phyloP scores from a whole-genome alignment of 1,140 invertebrate genomes.

The Achatina immaculata region DNA sequence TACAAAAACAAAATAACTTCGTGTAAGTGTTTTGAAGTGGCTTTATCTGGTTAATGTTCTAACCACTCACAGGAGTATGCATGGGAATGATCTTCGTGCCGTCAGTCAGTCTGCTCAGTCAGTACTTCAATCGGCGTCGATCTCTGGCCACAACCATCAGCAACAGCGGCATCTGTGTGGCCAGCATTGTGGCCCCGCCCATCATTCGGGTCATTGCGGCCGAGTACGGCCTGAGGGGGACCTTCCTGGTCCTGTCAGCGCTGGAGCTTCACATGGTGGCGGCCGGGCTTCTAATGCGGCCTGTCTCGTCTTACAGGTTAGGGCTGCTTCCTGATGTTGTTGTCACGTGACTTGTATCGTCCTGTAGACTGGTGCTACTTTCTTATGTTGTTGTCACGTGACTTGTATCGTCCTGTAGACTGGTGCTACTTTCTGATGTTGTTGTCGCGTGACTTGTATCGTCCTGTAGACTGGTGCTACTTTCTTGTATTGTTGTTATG shows the following conservation, averaged over 20 bases:
- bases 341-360: no score
- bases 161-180: conserved; percentile 1
- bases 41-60: no score
- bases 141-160: background rate
- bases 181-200: conserved; percentile 15
- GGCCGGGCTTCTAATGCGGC: conserved; percentile 6
- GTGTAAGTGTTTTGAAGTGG: no score
- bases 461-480: no score
- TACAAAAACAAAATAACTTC: no score
- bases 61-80: background rate
- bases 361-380: no score
- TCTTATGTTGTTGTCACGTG: no score
- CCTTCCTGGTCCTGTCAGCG: conserved; percentile 17
- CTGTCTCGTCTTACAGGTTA: conserved; percentile 4
- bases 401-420: no score
- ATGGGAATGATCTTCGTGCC: conserved; percentile 6
- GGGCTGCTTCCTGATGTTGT: background rate
- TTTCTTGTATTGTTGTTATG: no score
- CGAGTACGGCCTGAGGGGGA: conserved; percentile 5
- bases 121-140: conserved; percentile 5
- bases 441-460: no score
- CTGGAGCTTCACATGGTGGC: conserved; percentile 15
- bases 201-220: background rate
- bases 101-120: background rate
- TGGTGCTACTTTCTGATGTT: no score